Percentiles rank a stretch among this genome's conserved stretches.
Conservation (phyloP, 2,113 vertebrate species). For the Sterrhoptilus dennistouni region DNA sequence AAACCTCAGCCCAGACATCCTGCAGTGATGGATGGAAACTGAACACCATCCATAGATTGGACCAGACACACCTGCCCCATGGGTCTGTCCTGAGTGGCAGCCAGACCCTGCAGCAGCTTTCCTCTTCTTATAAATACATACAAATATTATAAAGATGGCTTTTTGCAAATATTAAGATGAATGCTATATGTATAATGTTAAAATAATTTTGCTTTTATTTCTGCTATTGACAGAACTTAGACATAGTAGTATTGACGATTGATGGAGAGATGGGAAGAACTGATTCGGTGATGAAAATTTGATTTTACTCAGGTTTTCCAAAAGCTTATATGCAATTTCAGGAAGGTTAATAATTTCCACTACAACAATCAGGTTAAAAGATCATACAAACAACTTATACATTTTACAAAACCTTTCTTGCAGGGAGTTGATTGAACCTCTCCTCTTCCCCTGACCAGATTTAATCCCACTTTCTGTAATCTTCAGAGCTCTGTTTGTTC, state of each 20-base stretch:
- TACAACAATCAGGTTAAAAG: too few species aligned
- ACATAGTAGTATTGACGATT: not conserved
- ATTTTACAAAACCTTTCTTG: too few species aligned
- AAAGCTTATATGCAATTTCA: too few species aligned
- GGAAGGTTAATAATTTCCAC: too few species aligned
- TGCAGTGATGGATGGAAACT: not conserved
- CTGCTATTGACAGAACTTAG: not conserved
- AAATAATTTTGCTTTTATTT: not conserved
- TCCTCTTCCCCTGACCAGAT: too few species aligned
- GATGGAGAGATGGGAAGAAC: too few species aligned
- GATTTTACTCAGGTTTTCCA: too few species aligned
- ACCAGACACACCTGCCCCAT: not conserved
- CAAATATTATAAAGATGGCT: not conserved
- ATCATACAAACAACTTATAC: too few species aligned
- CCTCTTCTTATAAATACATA: not conserved
- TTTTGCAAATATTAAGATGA: not conserved
- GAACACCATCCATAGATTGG: rapidly evolving
- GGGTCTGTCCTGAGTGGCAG: not conserved
- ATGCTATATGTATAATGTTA: not conserved
- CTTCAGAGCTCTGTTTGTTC: too few species aligned
- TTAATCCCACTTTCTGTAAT: too few species aligned
- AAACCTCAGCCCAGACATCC: rapidly evolving
- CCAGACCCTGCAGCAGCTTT: not conserved
- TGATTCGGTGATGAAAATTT: too few species aligned
- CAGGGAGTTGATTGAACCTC: too few species aligned